These are phyloP conservation scores for Laticauda laticaudata DNA, from an alignment of 2,113 vertebrate genomes.

Conservation along the genomic window DNA sequence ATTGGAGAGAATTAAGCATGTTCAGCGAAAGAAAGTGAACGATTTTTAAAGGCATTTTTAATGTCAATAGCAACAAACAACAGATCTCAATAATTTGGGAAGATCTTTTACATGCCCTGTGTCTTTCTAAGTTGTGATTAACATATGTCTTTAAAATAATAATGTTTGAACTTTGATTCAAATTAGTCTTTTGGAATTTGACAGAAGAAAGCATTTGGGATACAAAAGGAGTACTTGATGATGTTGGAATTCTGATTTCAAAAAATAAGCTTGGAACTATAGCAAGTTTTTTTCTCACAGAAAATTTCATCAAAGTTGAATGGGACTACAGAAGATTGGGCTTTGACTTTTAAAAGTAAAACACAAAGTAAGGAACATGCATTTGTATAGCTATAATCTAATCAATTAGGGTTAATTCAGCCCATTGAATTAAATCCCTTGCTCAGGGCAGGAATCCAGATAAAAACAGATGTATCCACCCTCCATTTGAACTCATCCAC, in stretches of 20 bases:
- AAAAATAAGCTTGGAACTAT: not conserved
- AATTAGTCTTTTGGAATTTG: not conserved
- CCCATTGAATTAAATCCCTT: not conserved
- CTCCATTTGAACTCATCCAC: not conserved
- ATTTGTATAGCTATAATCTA: slow-evolving; percentile 65
- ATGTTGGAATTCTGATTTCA: slow-evolving; percentile 11
- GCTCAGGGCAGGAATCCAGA: not conserved
- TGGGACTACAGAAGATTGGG: slow-evolving; percentile 45
- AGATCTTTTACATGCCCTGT: not conserved
- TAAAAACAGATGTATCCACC: not conserved
- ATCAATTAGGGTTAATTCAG: slow-evolving; percentile 63
- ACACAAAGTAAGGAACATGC: not conserved
- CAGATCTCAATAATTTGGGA: not conserved
- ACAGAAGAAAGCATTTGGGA: not conserved
- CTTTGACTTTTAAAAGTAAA: slow-evolving; percentile 10
- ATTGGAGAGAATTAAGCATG: not conserved
- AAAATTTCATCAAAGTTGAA: slow-evolving; percentile 6
- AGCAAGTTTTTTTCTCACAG: not conserved
- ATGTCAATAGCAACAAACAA: not conserved
- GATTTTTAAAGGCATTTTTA: not conserved
- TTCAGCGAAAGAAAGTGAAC: not conserved
- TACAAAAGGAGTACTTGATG: not conserved
- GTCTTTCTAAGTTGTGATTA: not conserved
- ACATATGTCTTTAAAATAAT: not conserved
- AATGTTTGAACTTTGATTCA: not conserved